phyloP scores from a whole-genome alignment of 2,113 vertebrate genomes.

The Macaca mulatta region DNA sequence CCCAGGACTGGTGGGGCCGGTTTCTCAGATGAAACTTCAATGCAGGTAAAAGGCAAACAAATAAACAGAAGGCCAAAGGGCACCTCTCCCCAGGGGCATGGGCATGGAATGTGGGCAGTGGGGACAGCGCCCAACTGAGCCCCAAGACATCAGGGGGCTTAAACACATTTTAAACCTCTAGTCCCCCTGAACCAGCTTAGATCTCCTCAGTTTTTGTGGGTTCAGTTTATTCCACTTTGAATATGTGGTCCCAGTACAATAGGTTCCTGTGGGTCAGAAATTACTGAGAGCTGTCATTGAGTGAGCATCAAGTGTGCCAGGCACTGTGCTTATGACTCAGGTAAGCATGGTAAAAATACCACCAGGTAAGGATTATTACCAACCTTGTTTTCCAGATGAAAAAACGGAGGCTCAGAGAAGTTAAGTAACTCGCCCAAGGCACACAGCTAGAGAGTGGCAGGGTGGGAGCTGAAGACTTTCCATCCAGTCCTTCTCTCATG shows the following conservation, averaged over 20 bases:
- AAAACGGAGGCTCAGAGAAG: conserved; percentile 5
- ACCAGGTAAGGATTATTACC: neutral
- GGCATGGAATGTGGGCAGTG: conserved; percentile 32
- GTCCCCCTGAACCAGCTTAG: neutral
- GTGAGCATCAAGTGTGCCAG: neutral
- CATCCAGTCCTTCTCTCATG: too few species aligned
- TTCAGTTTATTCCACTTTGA: neutral
- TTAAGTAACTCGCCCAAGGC: neutral
- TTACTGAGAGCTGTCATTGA: neutral
- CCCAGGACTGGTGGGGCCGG: conserved; percentile 75
- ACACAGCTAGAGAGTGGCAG: neutral
- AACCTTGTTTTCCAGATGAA: neutral
- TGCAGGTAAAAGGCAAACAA: conserved; percentile 73
- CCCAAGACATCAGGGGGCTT: neutral
- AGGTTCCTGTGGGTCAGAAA: neutral
- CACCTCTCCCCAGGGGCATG: neutral
- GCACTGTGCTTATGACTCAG: neutral
- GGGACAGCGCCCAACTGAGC: neutral
- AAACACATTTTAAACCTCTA: neutral
- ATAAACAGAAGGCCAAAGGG: conserved; percentile 69
- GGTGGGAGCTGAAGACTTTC: neutral
- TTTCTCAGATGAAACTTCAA: conserved; percentile 75
- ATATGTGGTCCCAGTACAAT: neutral
- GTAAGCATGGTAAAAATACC: neutral
- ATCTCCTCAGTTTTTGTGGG: neutral